phyloP scores from a whole-genome alignment of 1,140 invertebrate genomes.

The Campodea augens region DNA sequence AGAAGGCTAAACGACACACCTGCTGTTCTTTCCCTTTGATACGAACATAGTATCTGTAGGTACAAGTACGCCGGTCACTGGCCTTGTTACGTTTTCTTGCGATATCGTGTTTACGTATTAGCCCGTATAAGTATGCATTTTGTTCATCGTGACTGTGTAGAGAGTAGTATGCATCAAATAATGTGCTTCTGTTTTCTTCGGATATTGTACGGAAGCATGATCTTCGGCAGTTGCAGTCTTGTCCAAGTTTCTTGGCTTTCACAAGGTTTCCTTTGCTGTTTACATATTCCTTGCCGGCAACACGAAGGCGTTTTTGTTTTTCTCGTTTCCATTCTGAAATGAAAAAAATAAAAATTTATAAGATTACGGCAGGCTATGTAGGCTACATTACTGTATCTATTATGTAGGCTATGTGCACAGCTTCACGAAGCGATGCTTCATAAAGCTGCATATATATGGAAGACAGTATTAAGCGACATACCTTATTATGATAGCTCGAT shows the following conservation, averaged over 20 bases:
- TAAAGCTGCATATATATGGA: too few relatives aligned
- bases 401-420: too few relatives aligned
- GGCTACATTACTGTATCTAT: too few relatives aligned
- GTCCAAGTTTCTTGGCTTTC: conserved; percentile 28
- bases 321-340: conserved; percentile 34
- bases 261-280: conserved; percentile 33
- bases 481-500: too few relatives aligned
- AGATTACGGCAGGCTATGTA: too few relatives aligned
- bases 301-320: conserved; percentile 31
- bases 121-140: conserved; percentile 35
- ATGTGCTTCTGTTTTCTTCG: conserved; percentile 27
- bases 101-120: conserved; percentile 33
- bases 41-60: conserved; percentile 33
- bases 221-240: conserved; percentile 31
- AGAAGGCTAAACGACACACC: conserved; percentile 35
- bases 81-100: conserved; percentile 28
- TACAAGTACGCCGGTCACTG: conserved; percentile 31
- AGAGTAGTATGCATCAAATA: conserved; percentile 33
- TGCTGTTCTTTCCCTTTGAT: conserved; percentile 32
- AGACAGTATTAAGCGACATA: too few relatives aligned
- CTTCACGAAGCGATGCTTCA: too few relatives aligned
- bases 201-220: conserved; percentile 31
- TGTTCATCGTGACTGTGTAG: conserved; percentile 36
- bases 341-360: too few relatives aligned
- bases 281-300: conserved; percentile 31